Evolutionary conservation across 2,888 invertebrate genomes (phyloP), one percentile per base, ranked within the genome.

Genomic region (Spodoptera picta): DNA sequence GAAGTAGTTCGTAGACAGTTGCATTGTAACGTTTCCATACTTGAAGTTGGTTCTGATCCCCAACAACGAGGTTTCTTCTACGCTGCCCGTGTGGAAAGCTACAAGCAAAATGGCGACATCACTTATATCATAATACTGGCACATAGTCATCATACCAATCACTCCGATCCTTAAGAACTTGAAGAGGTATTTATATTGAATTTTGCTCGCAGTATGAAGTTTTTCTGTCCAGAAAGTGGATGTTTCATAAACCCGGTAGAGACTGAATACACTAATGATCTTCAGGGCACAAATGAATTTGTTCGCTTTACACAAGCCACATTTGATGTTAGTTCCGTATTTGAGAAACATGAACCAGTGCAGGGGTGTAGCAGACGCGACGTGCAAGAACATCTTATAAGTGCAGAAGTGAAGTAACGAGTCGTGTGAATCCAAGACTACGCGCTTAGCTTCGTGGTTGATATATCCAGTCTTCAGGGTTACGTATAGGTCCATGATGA

Each of bases 391-490:
- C 41, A 71, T 45, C 19, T 59, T 65, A 0, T n/a, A 31, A 3
- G 36, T 47, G 41, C 71, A 69, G 41, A 54, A 69, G 31, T 69
- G 11, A 0, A 54, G 9, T 4, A 69, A 1, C 7, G 14, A 41
- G n/a, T 43, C 41, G 0, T 54, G 27, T 2, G 65, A 23, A 12
- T 58, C 46, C n/a, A 69, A 59, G n/a, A 69, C n/a, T 11, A 69
- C 67, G n/a, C 4, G 24, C 42, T 65, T 65, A 49, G 48, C 48
- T n/a, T 65, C 49, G 6, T 43, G 14, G 23, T 44, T 0, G 23
- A 77, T 55, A 42, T 60, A 75, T 5, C 75, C 75, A 24, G 69
- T 77, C 52, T 57, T 73, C 42, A 75, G 9, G 49, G 51, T 77
- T 5, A 75, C 24, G 12, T 46, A 60, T 2, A 73, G 23, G 51